These are phyloP conservation scores for Sepiola atlantica DNA, from an alignment of 2,888 invertebrate species.

Conservation along the genomic window DNA sequence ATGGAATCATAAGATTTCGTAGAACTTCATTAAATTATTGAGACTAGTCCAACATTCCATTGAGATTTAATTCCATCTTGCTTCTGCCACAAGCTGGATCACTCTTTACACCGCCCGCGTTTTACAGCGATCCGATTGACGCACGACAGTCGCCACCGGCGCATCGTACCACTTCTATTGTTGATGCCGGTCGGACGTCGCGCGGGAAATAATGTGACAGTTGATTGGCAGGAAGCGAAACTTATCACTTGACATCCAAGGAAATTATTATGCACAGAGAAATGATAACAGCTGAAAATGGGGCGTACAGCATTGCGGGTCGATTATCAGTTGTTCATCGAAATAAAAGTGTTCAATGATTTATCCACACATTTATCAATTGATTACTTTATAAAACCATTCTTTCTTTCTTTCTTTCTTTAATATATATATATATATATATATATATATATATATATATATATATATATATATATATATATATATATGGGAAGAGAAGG, in stretches of 20 bases:
- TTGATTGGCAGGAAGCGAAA: background rate
- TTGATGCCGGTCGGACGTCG: background rate
- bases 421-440: background rate
- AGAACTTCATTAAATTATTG: background rate
- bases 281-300: background rate
- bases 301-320: no score
- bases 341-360: no score
- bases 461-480: background rate
- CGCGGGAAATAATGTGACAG: background rate
- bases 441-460: background rate
- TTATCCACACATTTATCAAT: background rate
- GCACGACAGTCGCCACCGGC: background rate
- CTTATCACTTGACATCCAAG: background rate
- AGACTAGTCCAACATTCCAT: background rate
- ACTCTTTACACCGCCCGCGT: background rate
- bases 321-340: no score
- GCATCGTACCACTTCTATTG: background rate
- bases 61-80: background rate
- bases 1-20: no score
- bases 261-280: background rate
- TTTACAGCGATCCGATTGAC: background rate
- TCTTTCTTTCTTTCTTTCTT: background rate
- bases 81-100: background rate
- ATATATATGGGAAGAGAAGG: no score
- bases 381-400: background rate